phyloP scores from a whole-genome alignment of 2,113 vertebrate species.

The Cynopterus brachyotis region DNA sequence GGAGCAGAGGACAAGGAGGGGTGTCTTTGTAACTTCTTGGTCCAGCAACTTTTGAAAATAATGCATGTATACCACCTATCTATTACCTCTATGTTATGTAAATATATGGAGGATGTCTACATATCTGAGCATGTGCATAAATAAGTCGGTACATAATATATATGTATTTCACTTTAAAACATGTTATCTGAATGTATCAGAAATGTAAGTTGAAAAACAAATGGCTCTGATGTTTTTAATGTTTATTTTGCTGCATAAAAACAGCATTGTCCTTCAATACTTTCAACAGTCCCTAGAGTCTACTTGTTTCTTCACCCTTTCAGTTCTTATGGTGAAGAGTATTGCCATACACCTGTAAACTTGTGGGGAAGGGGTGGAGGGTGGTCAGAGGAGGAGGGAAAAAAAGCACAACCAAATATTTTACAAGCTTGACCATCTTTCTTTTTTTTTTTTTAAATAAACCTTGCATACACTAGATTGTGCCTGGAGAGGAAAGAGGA shows the following conservation, averaged over 20 bases:
- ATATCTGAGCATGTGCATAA: slow-evolving; percentile 45
- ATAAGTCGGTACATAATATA: slow-evolving; percentile 45
- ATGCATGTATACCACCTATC: slow-evolving; percentile 23
- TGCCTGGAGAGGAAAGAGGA: slow-evolving; percentile 24
- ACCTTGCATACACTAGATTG: slow-evolving; percentile 68
- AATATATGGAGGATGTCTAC: slow-evolving; percentile 56
- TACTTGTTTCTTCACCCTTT: slow-evolving; percentile 79
- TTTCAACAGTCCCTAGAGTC: slow-evolving; percentile 71
- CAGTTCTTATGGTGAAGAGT: slow-evolving; percentile 78
- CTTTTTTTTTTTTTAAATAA: slow-evolving; percentile 74
- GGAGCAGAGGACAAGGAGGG: not conserved
- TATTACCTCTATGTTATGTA: slow-evolving; percentile 38
- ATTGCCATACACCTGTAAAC: slow-evolving; percentile 89
- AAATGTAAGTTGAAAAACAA: slow-evolving; percentile 79
- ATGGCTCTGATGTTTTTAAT: slow-evolving; percentile 79
- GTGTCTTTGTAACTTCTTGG: slow-evolving; percentile 63
- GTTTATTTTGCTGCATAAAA: slow-evolving; percentile 80
- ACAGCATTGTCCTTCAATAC: slow-evolving; percentile 77
- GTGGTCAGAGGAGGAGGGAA: slow-evolving; percentile 64
- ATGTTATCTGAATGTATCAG: slow-evolving; percentile 71
- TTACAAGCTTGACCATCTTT: slow-evolving; percentile 84
- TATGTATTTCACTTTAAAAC: slow-evolving; percentile 53
- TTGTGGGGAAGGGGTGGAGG: slow-evolving; percentile 2
- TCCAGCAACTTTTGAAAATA: slow-evolving; percentile 71
- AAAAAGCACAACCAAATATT: slow-evolving; percentile 84